Evolutionary conservation across 53 echinoderm and acorn worm genomes (phyloP).

Genomic region (Echinometra lucunter): DNA sequence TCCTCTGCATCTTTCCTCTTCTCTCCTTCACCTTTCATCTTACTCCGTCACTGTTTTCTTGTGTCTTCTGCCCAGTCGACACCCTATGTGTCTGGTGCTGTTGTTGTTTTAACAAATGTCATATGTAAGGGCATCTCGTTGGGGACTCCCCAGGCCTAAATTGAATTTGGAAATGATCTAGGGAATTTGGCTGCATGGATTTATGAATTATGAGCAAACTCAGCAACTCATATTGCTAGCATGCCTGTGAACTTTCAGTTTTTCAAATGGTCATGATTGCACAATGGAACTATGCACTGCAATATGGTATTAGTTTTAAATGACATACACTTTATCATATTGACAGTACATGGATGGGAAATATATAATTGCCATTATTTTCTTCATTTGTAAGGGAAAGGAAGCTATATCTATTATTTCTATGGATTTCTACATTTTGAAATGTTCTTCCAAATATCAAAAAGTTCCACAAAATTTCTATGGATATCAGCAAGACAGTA

Average conservation of each 20-base stretch:
- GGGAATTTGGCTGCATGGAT: slow-evolving; percentile 6
- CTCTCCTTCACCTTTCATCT: slow-evolving; percentile 6
- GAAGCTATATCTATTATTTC: too few relatives aligned
- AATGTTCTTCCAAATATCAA: too few relatives aligned
- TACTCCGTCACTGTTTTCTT: not conserved
- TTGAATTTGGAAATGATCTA: slow-evolving; percentile 36
- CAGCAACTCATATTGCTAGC: slow-evolving; percentile 1
- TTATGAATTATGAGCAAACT: slow-evolving; percentile 42
- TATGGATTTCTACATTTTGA: too few relatives aligned
- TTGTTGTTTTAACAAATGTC: slow-evolving; percentile 65
- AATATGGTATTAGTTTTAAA: not conserved
- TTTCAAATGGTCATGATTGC: not conserved
- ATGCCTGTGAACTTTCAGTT: not conserved
- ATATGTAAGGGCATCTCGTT: slow-evolving; percentile 56
- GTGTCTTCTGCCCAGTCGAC: not conserved
- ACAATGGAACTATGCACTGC: not conserved
- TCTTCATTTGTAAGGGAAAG: too few relatives aligned
- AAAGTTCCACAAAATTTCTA: too few relatives aligned
- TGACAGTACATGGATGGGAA: too few relatives aligned
- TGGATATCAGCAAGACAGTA: too few relatives aligned
- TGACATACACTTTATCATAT: too few relatives aligned
- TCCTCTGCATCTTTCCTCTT: not conserved
- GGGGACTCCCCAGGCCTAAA: slow-evolving; percentile 55
- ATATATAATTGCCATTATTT: too few relatives aligned
- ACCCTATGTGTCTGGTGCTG: slow-evolving; percentile 42